A percentile compares a stretch with the other conserved stretches of the same genome.
These are phyloP conservation scores for Illadopsis cleaveri DNA, from an alignment of 2,113 vertebrate species.

Conservation along the genomic window DNA sequence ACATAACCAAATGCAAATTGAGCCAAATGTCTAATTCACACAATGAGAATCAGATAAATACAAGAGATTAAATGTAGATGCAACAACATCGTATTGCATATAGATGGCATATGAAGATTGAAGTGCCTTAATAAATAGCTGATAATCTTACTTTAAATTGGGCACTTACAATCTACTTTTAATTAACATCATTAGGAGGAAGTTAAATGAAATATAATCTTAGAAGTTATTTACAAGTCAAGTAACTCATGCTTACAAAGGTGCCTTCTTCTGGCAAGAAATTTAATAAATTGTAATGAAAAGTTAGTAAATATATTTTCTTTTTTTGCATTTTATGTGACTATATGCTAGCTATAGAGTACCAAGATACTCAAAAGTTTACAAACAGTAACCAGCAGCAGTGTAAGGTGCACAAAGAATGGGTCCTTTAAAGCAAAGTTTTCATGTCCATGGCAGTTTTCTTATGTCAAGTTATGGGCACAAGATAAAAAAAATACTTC, in stretches of 20 bases:
- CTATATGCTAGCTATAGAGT: neutral
- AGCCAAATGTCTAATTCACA: neutral
- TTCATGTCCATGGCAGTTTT: neutral
- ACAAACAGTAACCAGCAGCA: neutral
- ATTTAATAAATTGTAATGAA: neutral
- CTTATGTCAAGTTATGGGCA: neutral
- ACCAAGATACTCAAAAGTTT: neutral
- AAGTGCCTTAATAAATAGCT: neutral
- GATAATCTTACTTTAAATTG: neutral
- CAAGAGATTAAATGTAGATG: neutral
- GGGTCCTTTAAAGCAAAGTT: neutral
- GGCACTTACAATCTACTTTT: neutral
- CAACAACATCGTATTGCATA: neutral
- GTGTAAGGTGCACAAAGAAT: neutral
- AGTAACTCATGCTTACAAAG: neutral
- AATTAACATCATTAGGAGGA: neutral
- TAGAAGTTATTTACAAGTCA: neutral
- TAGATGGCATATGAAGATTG: neutral
- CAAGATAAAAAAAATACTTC: neutral
- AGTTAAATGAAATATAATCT: neutral
- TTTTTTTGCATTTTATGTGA: neutral
- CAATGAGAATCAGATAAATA: neutral
- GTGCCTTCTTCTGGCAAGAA: neutral
- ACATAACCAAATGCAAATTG: neutral
- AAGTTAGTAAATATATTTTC: neutral